Percentiles rank a stretch among this genome's conserved stretches.
These are phyloP conservation scores for Microplitis deprimator DNA, from an alignment of 2,888 invertebrate species.

Conservation along the genomic window DNA sequence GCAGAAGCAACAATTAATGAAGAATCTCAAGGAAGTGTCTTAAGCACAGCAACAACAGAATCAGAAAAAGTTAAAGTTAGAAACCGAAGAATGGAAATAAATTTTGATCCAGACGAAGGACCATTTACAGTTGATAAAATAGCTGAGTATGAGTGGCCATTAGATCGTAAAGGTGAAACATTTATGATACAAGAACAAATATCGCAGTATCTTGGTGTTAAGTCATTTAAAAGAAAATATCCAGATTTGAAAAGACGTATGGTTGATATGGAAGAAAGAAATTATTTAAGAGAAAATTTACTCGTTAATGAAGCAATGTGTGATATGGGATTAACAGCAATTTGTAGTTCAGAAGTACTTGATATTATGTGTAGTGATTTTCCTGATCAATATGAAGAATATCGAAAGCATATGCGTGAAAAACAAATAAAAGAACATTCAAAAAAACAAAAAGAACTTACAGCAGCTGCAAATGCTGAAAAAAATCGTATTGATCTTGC, in stretches of 20 bases:
- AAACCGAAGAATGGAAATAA: slow-evolving; percentile 69
- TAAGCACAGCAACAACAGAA: slow-evolving; percentile 82
- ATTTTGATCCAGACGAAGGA: slow-evolving; percentile 69
- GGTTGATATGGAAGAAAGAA: slow-evolving; percentile 92
- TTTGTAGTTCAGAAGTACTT: slow-evolving; percentile 92
- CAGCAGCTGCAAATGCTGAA: slow-evolving; percentile 74
- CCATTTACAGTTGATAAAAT: slow-evolving; percentile 87
- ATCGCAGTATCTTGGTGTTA: slow-evolving; percentile 93
- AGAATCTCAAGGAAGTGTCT: slow-evolving; percentile 87
- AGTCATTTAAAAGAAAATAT: slow-evolving; percentile 96
- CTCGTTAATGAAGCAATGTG: slow-evolving; percentile 92
- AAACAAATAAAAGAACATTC: slow-evolving; percentile 81
- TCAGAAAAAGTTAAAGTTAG: slow-evolving; percentile 69
- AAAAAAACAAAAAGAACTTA: slow-evolving; percentile 78
- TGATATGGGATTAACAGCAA: slow-evolving; percentile 93
- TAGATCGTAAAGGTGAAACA: slow-evolving; percentile 80
- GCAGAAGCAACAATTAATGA: slow-evolving; percentile 75
- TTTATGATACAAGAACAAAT: slow-evolving; percentile 98
- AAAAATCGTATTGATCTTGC: slow-evolving; percentile 79
- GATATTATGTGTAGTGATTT: slow-evolving; percentile 97
- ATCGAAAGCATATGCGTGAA: slow-evolving; percentile 81
- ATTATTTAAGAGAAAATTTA: slow-evolving; percentile 86
- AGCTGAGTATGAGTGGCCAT: slow-evolving; percentile 95
- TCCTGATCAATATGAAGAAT: slow-evolving; percentile 94
- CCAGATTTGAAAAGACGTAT: slow-evolving; percentile 88